Percentiles rank a stretch among this genome's conserved stretches.
These are phyloP conservation scores for Sitta carolinensis DNA, from an alignment of 2,797 vertebrate genomes.

Conservation along the genomic window DNA sequence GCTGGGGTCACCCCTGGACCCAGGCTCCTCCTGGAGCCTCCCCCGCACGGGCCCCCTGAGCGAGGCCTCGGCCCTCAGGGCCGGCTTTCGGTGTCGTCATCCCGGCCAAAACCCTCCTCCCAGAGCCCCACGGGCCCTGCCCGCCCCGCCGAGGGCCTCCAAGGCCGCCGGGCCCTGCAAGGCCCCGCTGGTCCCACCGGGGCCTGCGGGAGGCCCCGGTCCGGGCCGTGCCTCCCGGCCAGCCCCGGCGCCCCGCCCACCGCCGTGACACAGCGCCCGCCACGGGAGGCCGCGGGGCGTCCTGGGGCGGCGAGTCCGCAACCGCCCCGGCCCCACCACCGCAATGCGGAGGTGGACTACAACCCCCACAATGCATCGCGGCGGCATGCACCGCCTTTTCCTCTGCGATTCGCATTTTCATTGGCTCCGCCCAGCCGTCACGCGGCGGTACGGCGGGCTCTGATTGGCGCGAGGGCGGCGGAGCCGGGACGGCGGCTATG, in stretches of 20 bases:
- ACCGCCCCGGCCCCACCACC: fast-evolving
- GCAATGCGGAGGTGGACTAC: fast-evolving
- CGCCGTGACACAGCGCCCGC: not conserved
- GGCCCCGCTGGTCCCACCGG: fast-evolving
- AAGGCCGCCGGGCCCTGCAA: no score
- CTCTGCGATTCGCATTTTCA: fast-evolving
- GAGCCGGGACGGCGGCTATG: not conserved
- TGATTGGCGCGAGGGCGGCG: not conserved
- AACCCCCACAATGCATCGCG: not conserved
- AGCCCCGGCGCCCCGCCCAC: not conserved
- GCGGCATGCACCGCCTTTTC: fast-evolving
- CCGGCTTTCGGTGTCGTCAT: not conserved
- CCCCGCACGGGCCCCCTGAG: not conserved
- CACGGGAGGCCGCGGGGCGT: not conserved
- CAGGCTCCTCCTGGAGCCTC: no score
- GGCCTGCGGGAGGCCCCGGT: not conserved
- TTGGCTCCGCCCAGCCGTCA: not conserved
- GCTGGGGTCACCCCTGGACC: not conserved
- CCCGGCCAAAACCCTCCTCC: no score
- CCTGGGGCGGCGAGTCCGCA: not conserved
- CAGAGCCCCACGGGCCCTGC: not conserved
- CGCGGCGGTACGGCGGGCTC: not conserved
- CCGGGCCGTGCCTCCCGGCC: fast-evolving
- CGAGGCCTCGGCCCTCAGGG: not conserved
- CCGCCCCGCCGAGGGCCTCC: not conserved